Conservation (phyloP, 2,797 vertebrate genomes). For the Cottoperca gobio region DNA sequence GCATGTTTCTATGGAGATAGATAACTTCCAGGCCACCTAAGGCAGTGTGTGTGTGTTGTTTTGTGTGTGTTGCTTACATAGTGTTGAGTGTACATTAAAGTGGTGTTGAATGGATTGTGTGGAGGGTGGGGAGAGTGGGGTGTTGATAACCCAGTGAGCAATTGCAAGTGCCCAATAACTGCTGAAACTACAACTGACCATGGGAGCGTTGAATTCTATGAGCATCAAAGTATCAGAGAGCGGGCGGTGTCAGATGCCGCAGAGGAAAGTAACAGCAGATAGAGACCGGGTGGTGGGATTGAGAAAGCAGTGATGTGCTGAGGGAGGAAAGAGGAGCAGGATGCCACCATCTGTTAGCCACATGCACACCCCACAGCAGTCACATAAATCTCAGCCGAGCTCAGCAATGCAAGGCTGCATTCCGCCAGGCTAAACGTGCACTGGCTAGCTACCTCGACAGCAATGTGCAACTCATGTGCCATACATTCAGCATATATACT, state of each 20-base stretch:
- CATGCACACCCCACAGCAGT: conserved; percentile 86
- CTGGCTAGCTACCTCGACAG: conserved; percentile 71
- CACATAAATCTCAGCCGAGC: conserved; percentile 86
- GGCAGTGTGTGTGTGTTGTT: conserved; percentile 34
- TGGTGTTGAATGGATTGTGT: conserved; percentile 37
- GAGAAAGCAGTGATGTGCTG: conserved; percentile 61
- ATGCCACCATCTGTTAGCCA: conserved; percentile 89
- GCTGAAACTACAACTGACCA: conserved; percentile 7
- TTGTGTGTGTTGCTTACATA: conserved; percentile 11
- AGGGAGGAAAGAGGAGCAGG: conserved; percentile 70
- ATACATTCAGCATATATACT: conserved; percentile 19
- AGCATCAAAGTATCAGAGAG: conserved; percentile 21
- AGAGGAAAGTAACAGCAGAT: conserved; percentile 45
- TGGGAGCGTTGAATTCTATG: conserved; percentile 13
- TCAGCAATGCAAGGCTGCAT: conserved; percentile 84
- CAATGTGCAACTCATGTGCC: conserved; percentile 61
- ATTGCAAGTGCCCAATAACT: conserved; percentile 4
- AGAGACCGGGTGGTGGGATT: conserved; percentile 27
- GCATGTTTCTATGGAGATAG: conserved; percentile 3
- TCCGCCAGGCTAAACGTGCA: conserved; percentile 78
- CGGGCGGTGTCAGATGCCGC: conserved; percentile 16
- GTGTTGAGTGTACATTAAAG: conserved; percentile 14
- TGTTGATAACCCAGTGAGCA: conserved; percentile 33
- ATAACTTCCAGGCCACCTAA: conserved; percentile 9
- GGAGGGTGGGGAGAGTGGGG: conserved; percentile 14